Base-by-base conservation (phyloP, 2,797 vertebrate genomes). In the Remorina albescens region DNA sequence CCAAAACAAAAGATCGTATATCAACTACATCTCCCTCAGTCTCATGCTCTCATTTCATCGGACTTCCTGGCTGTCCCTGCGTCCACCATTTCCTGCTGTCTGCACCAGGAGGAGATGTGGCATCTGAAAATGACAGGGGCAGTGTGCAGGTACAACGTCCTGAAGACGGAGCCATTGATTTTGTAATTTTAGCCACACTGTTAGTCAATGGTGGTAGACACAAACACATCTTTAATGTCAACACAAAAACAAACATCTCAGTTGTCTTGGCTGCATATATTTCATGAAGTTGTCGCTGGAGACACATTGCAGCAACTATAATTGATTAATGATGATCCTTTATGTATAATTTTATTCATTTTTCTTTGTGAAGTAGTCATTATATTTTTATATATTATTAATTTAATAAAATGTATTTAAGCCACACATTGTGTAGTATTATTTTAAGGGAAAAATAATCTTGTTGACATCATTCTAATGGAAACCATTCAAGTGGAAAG, bases 401-500 rank as follows among this genome's bases (percentile, higher is more conserved):
- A n/a, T n/a, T n/a, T n/a, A n/a, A n/a, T n/a, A n/a, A 30, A 30
- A 3, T 30, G 28, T 41, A 55, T 21, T 34, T 4, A 46, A 26
- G 8, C 4, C 11, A 39, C 19, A 19, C 8, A n/a, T 18, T n/a
- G 15, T 67, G 6, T 6, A n/a, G 18, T 8, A 11, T 25, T 18
- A 13, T 39, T 41, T 53, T 19, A 8, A 16, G 2, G n/a, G 4
- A 36, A 26, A 19, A 50, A 23, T 10, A 0, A 26, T 47, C 4
- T 30, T 19, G 44, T 16, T 16, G 32, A n/a, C 6, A 47, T 16
- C 3, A 28, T 5, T 6, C 12, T 19, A 5, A 15, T 26, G 25
- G 18, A 61, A 41, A 21, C n/a, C 23, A 71, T 8, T 32, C 1
- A 64, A 49, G 78, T 44, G 59, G 59, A 64, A 81, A 88, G 71